Base-by-base conservation (phyloP, 2,113 vertebrate species). In the Ifrita kowaldi region DNA sequence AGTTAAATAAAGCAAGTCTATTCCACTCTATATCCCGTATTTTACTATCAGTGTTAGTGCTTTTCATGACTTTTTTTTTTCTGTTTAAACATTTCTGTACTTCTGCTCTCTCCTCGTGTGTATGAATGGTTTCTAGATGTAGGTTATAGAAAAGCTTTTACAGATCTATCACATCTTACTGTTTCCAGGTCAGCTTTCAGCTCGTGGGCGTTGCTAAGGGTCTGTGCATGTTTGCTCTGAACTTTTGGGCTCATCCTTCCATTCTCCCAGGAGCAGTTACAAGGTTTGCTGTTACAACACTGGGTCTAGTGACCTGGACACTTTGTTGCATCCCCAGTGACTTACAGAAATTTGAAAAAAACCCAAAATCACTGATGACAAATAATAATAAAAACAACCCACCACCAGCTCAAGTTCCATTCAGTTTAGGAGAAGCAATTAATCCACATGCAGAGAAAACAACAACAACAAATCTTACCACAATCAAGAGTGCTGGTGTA, bases 161-260 rank as follows among this genome's bases (percentile, higher is more conserved):
- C 44, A 75, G 49, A 50, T 76, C 42, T 84, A 92, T 15, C 28
- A 67, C 41, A 27, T 26, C 21, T 90, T 50, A 28, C 24, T 22
- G 56, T 95, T 97, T 91, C 62, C 74, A 95, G 87, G 76, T 94
- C 90, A 94, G n/a, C 68, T 93, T 96, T 95, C 93, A 95, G 59
- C 77, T 92, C 11, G 1, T 71, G 84, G 53, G 39, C 6, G 30
- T 95, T 95, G 73, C 82, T 60, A 93, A 94, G 73, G 59, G 32
- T 47, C 89, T 59, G 42, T n/a, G 68, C 0, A 0, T 71, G 11
- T 97, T 95, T 88, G 46, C 53, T 93, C 64, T 94, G 84, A 94
- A 90, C 39, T 89, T 92, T 76, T 65, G 85, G 80, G 56, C 53
- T 96, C 21, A 3, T 90, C 53, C 56, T 95, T 96, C 79, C 44